Conservation (phyloP, 2,113 vertebrate species). For the Neogale vison region DNA sequence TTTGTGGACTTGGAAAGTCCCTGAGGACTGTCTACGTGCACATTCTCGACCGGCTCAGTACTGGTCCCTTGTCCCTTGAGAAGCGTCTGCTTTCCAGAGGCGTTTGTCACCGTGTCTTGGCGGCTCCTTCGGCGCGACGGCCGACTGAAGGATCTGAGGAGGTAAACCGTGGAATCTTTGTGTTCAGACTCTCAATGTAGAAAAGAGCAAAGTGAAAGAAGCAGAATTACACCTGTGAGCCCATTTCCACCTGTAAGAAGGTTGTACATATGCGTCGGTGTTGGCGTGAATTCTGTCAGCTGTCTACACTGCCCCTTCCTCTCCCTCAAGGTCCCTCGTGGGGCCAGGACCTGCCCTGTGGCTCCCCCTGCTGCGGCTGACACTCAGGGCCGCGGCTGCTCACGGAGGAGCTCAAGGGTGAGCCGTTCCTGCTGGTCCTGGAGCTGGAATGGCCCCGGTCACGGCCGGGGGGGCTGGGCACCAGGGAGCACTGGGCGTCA, state of each 20-base stretch:
- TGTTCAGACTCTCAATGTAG: rapidly evolving
- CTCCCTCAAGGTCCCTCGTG: rapidly evolving
- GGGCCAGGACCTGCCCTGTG: rapidly evolving
- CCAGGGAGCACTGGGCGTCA: rapidly evolving
- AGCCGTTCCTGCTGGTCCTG: rapidly evolving
- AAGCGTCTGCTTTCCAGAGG: background rate
- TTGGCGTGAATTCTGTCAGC: background rate
- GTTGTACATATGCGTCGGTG: rapidly evolving
- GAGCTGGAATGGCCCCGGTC: rapidly evolving
- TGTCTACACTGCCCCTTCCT: rapidly evolving
- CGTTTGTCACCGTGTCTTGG: rapidly evolving
- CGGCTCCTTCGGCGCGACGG: background rate
- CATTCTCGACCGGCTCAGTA: rapidly evolving
- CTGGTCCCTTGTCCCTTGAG: background rate
- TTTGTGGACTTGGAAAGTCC: background rate
- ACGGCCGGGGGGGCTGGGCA: rapidly evolving
- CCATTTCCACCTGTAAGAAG: rapidly evolving
- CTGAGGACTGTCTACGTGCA: rapidly evolving
- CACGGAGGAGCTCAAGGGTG: rapidly evolving
- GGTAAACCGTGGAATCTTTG: rapidly evolving
- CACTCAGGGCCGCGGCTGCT: background rate
- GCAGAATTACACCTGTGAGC: rapidly evolving
- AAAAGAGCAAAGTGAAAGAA: rapidly evolving
- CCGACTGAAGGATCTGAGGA: background rate
- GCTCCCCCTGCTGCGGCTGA: background rate